Evolutionary conservation across 2,888 invertebrate species (phyloP).

Genomic region (Nomada lathburiana): DNA sequence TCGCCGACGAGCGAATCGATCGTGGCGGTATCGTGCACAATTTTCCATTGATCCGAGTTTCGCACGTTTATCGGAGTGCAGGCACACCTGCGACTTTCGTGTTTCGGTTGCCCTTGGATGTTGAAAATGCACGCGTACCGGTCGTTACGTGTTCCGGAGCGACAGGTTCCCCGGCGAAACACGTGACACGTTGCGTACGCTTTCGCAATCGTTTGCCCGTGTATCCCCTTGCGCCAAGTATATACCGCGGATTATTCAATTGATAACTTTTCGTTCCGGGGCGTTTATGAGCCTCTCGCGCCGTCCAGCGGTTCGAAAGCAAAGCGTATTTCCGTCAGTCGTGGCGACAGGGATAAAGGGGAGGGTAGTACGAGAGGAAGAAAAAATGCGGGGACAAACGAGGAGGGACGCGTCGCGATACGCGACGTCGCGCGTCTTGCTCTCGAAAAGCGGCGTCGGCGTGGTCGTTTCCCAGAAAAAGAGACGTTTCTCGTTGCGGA

Average conservation of each 20-base stretch:
- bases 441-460: too few species aligned
- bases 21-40: background rate
- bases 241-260: constrained; percentile 3
- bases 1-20: background rate
- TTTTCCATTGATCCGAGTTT: background rate
- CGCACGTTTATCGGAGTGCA: background rate
- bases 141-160: constrained; percentile 69
- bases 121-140: constrained; percentile 66
- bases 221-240: constrained; percentile 14
- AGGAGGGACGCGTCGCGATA: too few species aligned
- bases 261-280: background rate
- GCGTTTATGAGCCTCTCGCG: too few species aligned
- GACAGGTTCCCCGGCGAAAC: constrained; percentile 78
- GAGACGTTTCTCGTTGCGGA: constrained; percentile 21
- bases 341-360: too few species aligned
- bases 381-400: background rate
- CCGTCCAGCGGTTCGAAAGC: background rate
- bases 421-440: background rate
- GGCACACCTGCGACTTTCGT: constrained; percentile 49
- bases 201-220: constrained; percentile 51
- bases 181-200: constrained; percentile 68
- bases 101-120: constrained; percentile 64
- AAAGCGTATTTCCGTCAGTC: too few species aligned
- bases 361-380: too few species aligned
- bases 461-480: constrained; percentile 23